Conservation (phyloP, 2,797 vertebrate genomes). For the Myotis pilosus region DNA sequence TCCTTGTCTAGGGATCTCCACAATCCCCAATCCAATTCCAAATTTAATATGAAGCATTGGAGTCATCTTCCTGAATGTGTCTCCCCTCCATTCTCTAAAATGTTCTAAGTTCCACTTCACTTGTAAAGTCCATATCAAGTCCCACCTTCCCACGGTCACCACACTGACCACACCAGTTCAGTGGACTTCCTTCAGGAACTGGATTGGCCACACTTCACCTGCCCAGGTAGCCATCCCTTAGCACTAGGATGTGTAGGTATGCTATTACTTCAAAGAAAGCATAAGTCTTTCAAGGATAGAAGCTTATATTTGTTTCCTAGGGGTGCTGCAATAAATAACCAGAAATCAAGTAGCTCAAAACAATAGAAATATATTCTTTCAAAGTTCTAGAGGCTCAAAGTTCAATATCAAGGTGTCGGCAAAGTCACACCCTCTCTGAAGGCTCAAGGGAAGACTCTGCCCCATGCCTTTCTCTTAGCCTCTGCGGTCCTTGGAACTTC, state of each 20-base stretch:
- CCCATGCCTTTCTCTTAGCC: background rate
- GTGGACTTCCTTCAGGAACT: too few species aligned
- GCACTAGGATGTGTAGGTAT: background rate
- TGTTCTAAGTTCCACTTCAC: background rate
- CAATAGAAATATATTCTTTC: background rate
- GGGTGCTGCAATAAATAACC: background rate
- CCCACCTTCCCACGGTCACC: background rate
- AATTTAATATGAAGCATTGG: background rate
- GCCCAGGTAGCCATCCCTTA: background rate
- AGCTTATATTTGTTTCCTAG: background rate
- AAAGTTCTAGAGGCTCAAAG: background rate
- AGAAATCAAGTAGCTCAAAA: background rate
- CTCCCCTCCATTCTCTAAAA: background rate
- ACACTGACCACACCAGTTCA: background rate
- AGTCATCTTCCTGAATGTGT: background rate
- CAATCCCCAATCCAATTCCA: background rate
- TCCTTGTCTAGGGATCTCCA: background rate
- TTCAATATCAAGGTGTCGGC: background rate
- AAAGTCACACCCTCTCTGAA: background rate
- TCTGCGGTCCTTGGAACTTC: background rate
- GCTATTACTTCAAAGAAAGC: background rate
- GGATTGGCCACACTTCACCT: background rate
- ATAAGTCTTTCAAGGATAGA: background rate
- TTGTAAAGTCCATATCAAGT: background rate
- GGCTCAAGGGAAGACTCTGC: background rate